phyloP scores from a whole-genome alignment of 2,113 vertebrate species.

The Apeltes quadracus region DNA sequence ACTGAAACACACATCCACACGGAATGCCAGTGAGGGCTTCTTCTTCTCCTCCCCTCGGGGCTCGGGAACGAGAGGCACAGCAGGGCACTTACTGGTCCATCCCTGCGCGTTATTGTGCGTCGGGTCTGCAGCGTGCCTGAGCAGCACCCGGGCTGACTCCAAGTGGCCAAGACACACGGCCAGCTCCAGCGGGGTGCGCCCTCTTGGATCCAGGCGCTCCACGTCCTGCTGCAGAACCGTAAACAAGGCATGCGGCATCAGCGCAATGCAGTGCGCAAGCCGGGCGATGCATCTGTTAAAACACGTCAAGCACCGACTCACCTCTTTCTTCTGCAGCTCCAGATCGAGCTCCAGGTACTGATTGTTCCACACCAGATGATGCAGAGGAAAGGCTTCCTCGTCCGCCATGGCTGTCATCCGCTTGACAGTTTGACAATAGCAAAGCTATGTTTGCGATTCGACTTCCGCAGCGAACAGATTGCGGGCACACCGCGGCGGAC shows the following conservation, averaged over 20 bases:
- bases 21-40: neutral
- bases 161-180: slow-evolving; percentile 92
- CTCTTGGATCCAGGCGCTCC: slow-evolving; percentile 88
- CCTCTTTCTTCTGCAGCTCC: slow-evolving; percentile 85
- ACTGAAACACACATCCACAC: slow-evolving; percentile 77
- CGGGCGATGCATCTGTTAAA: slow-evolving; percentile 21
- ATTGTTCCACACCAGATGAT: slow-evolving; percentile 90
- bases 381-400: slow-evolving; percentile 86
- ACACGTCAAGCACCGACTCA: slow-evolving; percentile 33
- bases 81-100: slow-evolving; percentile 87
- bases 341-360: slow-evolving; percentile 88
- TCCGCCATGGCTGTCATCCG: slow-evolving; percentile 74
- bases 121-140: slow-evolving; percentile 88
- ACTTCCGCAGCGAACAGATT: slow-evolving; percentile 37
- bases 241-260: slow-evolving; percentile 42
- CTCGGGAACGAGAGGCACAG: neutral
- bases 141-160: slow-evolving; percentile 89
- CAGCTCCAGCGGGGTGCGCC: slow-evolving; percentile 90
- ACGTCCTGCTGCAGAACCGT: slow-evolving; percentile 83
- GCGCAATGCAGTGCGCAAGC: slow-evolving; percentile 63
- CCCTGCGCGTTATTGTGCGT: slow-evolving; percentile 86
- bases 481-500: slow-evolving; percentile 33
- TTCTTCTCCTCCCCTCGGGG: neutral
- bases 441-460: slow-evolving; percentile 28
- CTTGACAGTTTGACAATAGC: neutral